phyloP scores from a whole-genome alignment of 2,113 vertebrate genomes.

The Furnarius figulus region DNA sequence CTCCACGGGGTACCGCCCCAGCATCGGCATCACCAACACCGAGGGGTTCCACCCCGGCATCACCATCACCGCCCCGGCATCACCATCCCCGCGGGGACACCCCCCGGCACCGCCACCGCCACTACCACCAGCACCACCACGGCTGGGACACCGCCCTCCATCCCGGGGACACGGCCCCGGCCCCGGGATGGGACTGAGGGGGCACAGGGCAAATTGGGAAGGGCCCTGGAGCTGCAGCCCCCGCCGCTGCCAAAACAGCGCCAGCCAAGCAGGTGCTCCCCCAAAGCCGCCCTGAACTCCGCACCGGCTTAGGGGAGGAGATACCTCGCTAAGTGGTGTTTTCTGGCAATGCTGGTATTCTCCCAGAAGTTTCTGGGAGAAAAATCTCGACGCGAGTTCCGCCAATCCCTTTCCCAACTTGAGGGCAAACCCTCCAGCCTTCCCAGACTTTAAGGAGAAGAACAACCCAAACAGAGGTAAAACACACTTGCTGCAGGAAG shows the following conservation, averaged over 20 bases:
- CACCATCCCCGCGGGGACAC: background rate
- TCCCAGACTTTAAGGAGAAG: background rate
- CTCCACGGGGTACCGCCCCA: no score
- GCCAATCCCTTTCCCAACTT: background rate
- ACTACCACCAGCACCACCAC: no score
- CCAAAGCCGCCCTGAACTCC: background rate
- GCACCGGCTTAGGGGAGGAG: background rate
- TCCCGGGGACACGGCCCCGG: no score
- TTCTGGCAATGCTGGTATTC: background rate
- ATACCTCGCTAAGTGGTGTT: fast-evolving
- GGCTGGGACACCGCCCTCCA: no score
- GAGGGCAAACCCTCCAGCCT: background rate
- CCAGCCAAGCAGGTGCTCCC: background rate
- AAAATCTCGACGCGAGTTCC: background rate
- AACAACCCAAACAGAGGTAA: fast-evolving
- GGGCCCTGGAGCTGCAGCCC: background rate
- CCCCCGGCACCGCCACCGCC: background rate
- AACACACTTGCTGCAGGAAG: fast-evolving
- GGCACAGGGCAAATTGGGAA: no score
- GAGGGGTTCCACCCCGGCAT: no score
- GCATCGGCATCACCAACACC: no score
- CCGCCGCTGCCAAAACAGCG: background rate
- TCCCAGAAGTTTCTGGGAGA: background rate
- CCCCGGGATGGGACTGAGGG: background rate
- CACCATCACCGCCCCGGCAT: no score